A percentile compares a stretch with the other conserved stretches of the same genome.
Conservation (phyloP, 2,888 invertebrate species). For the Trilocha varians region DNA sequence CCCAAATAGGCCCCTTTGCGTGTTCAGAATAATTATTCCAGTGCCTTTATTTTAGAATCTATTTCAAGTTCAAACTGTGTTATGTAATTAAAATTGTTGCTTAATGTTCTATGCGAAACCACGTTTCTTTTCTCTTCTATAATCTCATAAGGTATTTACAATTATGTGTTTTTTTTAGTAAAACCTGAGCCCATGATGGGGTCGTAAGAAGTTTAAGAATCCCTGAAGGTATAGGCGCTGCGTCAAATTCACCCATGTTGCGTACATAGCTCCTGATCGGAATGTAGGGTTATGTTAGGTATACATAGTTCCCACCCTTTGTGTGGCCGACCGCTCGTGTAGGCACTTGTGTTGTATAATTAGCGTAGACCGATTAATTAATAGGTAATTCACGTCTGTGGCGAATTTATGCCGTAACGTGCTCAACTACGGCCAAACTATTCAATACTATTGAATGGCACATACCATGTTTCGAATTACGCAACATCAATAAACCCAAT, state of each 20-base stretch:
- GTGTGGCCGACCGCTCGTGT: constrained; percentile 47
- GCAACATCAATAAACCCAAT: constrained; percentile 5
- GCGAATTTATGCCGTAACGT: constrained; percentile 28
- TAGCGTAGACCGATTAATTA: constrained; percentile 65
- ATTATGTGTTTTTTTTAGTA: too few species aligned
- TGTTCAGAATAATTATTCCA: too few species aligned
- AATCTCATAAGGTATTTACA: too few species aligned
- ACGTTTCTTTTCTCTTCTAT: too few species aligned
- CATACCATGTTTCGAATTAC: constrained; percentile 22
- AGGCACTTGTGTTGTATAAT: constrained; percentile 57
- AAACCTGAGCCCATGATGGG: too few species aligned
- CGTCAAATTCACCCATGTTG: constrained; percentile 35
- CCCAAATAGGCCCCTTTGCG: too few species aligned
- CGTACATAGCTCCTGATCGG: constrained; percentile 1
- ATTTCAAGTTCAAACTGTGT: too few species aligned
- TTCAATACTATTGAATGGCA: constrained; percentile 11
- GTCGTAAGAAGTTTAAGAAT: too few species aligned
- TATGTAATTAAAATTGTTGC: too few species aligned
- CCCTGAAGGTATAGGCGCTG: too few species aligned
- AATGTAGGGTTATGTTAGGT: constrained; percentile 1
- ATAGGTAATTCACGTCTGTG: constrained; percentile 51
- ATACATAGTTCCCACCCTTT: constrained; percentile 27
- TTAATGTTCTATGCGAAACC: too few species aligned
- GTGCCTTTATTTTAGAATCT: too few species aligned
- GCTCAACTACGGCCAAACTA: constrained; percentile 10